These are phyloP conservation scores for Balaeniceps rex DNA, from an alignment of 2,113 vertebrate genomes.

Conservation along the genomic window DNA sequence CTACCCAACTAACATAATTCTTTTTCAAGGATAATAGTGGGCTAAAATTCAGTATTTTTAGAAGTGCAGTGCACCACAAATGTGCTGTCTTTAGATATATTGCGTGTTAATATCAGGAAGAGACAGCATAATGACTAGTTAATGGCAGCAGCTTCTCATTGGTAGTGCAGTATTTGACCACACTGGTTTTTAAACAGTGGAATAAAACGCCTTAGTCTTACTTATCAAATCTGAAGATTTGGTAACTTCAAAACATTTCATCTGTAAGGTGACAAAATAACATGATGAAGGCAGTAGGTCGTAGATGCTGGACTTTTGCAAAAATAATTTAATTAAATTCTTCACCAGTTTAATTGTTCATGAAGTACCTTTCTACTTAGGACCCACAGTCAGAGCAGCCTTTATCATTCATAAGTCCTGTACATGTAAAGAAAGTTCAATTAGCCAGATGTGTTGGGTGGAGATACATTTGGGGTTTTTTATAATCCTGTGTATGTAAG, in stretches of 20 bases:
- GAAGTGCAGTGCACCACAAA: not conserved
- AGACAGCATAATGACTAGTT: fast-evolving
- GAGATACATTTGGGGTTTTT: not conserved
- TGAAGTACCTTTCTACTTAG: not conserved
- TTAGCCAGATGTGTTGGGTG: not conserved
- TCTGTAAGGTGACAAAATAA: not conserved
- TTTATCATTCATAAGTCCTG: fast-evolving
- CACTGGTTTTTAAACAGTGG: not conserved
- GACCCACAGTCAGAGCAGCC: not conserved
- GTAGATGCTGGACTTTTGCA: not conserved
- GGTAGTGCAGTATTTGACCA: not conserved
- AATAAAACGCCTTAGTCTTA: not conserved
- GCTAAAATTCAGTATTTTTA: not conserved
- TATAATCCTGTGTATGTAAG: too few species aligned
- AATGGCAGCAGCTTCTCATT: not conserved
- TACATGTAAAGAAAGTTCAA: not conserved
- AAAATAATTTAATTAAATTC: not conserved
- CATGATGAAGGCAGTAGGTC: not conserved
- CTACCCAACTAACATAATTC: not conserved
- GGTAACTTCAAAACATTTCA: not conserved
- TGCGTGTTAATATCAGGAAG: fast-evolving
- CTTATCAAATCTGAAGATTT: not conserved
- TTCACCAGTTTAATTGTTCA: not conserved
- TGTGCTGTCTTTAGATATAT: fast-evolving
- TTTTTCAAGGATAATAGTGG: not conserved